Base-by-base conservation (phyloP, 2,888 invertebrate species). In the Cryptocephalus moraei region DNA sequence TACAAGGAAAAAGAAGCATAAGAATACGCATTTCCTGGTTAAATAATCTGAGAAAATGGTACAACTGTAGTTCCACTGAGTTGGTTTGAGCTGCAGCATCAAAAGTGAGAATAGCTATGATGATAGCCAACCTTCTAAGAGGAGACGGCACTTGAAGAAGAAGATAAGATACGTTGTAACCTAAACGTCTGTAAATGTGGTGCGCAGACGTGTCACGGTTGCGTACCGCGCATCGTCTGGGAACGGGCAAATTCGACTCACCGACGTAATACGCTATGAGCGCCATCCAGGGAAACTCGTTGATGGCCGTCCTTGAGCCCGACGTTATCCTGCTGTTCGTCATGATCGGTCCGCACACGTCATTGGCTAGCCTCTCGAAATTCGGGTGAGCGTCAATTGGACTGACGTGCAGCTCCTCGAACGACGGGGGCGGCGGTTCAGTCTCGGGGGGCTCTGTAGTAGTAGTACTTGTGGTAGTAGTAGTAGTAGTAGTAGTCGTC, bases 251-350 rank as follows among this genome's bases (percentile, higher is more conserved):
- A n/a, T n/a, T n/a, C 6, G 22, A 32, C 36, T 44, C 47, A 50
- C 66, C 56, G 34, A 62, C 64, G 12, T 62, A 53, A 52, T 85
- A 87, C 1, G 78, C 77, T 13, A 87, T 65, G 2, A 86, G 67
- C 0, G 80, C 84, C 84, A 87, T 82, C 86, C 86, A 88, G 0
- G 86, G 87, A 69, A 78, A 84, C 57, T 86, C 82, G 32, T 73
- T 76, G 2, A 83, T 63, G 0, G 64, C 66, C 0, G 85, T 79
- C 48, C 72, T 69, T 14, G 76, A 73, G 0, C 86, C 87, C 2
- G 77, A 75, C 33, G 77, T 69, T 41, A 87, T 78, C 56, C 78
- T 76, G 8, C 51, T 56, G 40, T 75, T 72, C 8, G 70, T 66
- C 2, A 72, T 70, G n/a, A 78, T 67, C 0, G 65, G 65, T 0